Conservation (phyloP, 2,797 vertebrate species). For the Paramormyrops hopkinsi region DNA sequence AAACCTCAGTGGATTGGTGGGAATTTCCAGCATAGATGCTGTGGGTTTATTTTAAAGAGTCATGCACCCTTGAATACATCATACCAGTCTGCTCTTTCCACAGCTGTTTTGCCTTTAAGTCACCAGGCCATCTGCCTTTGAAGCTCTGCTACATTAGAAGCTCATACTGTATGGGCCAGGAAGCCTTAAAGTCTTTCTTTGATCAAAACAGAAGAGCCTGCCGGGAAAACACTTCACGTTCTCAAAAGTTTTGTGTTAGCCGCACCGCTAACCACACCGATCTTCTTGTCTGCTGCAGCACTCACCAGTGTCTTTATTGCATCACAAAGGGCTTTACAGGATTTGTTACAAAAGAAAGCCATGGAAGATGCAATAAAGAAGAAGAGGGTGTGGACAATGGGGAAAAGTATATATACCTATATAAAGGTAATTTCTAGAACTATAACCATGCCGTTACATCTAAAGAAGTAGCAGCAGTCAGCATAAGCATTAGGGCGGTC, state of each 20-base stretch:
- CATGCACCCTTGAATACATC: not conserved
- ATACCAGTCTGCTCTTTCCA: not conserved
- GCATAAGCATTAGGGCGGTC: not conserved
- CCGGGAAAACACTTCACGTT: not conserved
- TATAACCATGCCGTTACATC: not conserved
- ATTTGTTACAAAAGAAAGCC: not conserved
- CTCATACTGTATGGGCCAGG: not conserved
- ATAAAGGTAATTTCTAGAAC: not conserved
- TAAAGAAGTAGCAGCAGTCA: not conserved
- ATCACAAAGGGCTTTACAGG: not conserved
- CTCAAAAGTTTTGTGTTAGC: not conserved
- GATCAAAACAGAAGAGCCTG: not conserved
- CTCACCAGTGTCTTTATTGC: not conserved
- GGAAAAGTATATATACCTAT: not conserved
- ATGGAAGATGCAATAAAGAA: conserved; percentile 1
- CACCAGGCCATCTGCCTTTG: not conserved
- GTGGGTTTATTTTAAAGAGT: not conserved
- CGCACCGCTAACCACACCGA: not conserved
- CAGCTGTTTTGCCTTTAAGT: not conserved
- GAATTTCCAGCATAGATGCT: not conserved
- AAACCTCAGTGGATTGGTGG: not conserved
- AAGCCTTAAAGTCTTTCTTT: not conserved
- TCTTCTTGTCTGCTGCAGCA: not conserved
- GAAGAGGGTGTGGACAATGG: not conserved
- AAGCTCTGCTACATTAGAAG: not conserved